Base-by-base conservation (phyloP, 1,140 invertebrate species). In the Lucilia cuprina region DNA sequence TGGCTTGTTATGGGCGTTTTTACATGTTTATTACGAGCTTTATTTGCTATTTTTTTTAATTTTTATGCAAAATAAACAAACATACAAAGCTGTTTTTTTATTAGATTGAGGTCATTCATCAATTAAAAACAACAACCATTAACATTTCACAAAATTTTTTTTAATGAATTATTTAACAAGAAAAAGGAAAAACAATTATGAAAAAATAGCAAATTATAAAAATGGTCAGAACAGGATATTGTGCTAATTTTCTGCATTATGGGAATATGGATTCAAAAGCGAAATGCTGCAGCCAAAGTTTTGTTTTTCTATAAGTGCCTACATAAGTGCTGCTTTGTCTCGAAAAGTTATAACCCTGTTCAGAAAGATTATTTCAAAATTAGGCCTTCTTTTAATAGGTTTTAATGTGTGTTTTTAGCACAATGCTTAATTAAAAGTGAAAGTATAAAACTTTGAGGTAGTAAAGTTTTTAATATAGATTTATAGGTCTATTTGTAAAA, bases 31-130 rank as follows among this genome's bases (percentile, higher is more conserved):
- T n/a, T 60, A 17, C 13, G 10, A 60, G 55, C 13, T n/a, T 5
- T 60, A 60, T 60, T 60, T 60, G 55, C 55, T 13, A 14, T 60
- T n/a, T 60, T 60, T 41, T 41, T 3, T 8, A 41, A 41, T 8
- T 41, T 41, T 41, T 41, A 41, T 41, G 41, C 41, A 41, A 41
- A 41, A 60, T 30, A 30, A 30, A 30, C 55, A 60, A 17, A 60
- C 55, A 60, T 14, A 17, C 55, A 60, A n/a, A 60, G n/a, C 55
- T n/a, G 55, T 60, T 60, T n/a, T 60, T 60, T 60, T n/a, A 60
- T 78, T 78, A 35, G 41, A 78, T 78, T 78, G 75, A 78, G 75
- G 75, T 78, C 75, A 78, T 41, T 78, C 41, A 78, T 78, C 75
- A 78, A 78, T 78, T 77, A 19, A 19, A 78, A 78, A 78, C n/a